These are phyloP conservation scores for Tetragnatha montana DNA, from an alignment of 2,888 invertebrate species.

Conservation along the genomic window DNA sequence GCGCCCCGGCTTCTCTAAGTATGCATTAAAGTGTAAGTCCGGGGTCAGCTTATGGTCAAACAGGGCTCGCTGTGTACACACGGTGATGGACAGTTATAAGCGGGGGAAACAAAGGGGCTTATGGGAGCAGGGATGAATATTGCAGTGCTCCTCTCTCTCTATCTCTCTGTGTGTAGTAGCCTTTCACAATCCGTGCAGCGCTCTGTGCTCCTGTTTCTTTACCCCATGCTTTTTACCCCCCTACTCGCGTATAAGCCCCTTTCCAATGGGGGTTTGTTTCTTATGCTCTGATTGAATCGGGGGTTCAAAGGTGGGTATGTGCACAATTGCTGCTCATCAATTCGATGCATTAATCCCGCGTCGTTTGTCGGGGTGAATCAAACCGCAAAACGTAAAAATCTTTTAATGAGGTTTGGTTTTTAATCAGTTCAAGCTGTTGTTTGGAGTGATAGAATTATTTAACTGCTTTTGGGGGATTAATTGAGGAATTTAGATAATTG, in stretches of 20 bases:
- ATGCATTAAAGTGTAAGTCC: constrained; percentile 70
- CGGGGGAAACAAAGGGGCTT: constrained; percentile 49
- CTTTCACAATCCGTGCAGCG: background rate
- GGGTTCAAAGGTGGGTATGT: too few relatives aligned
- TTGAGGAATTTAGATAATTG: too few relatives aligned
- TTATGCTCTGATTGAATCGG: background rate
- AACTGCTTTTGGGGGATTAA: too few relatives aligned
- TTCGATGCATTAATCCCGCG: too few relatives aligned
- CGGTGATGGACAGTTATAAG: constrained; percentile 67
- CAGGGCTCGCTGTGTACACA: constrained; percentile 41
- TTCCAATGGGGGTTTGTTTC: background rate
- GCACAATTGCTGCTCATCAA: too few relatives aligned
- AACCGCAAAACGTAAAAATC: too few relatives aligned
- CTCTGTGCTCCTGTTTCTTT: background rate
- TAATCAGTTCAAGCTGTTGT: too few relatives aligned
- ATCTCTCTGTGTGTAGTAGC: background rate
- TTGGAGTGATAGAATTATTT: too few relatives aligned
- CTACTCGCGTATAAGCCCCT: background rate
- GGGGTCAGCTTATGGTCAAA: constrained; percentile 45
- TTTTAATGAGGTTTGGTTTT: too few relatives aligned
- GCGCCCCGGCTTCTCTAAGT: constrained; percentile 58
- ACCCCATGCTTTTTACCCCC: background rate
- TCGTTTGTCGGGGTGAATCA: too few relatives aligned
- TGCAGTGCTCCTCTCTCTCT: constrained; percentile 5
- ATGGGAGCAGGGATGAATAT: constrained; percentile 36